Evolutionary conservation across 2,113 vertebrate genomes (phyloP).

Genomic region (Candoia aspera): DNA sequence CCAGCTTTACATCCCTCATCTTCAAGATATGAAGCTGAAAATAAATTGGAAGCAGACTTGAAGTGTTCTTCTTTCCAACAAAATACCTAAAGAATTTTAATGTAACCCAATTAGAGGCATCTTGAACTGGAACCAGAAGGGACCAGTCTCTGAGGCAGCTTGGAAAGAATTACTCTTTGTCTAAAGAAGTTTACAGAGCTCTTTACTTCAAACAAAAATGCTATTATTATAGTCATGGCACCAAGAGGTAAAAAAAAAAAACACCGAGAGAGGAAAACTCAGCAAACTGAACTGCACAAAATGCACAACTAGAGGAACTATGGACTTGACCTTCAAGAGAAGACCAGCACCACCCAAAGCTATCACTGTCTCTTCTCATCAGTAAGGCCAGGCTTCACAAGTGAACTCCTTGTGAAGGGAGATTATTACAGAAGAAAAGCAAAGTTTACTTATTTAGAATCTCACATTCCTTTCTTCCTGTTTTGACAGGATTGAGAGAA

Average conservation of each 20-base stretch:
- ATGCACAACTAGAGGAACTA: constrained; percentile 49
- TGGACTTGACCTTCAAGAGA: constrained; percentile 57
- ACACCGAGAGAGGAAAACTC: constrained; percentile 2
- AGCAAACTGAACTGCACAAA: constrained; percentile 4
- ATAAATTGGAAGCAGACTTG: not conserved
- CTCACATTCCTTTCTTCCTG: constrained; percentile 59
- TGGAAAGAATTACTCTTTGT: not conserved
- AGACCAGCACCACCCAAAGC: constrained; percentile 55
- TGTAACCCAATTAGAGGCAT: not conserved
- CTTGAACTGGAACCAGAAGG: too few relatives aligned
- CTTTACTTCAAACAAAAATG: not conserved
- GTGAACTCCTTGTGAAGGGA: constrained; percentile 64
- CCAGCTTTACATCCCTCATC: too few relatives aligned
- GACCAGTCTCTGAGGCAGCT: not conserved
- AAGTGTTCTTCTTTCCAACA: not conserved
- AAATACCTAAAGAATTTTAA: not conserved
- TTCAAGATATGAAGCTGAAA: not conserved
- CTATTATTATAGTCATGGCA: not conserved
- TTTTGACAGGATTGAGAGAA: constrained; percentile 69
- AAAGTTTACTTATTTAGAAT: constrained; percentile 64
- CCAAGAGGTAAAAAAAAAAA: not conserved
- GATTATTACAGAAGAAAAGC: constrained; percentile 65
- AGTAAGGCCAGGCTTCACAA: constrained; percentile 71
- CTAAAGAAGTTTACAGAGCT: not conserved
- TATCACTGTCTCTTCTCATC: constrained; percentile 71